Evolutionary conservation across 2,797 vertebrate species (phyloP), one percentile per base, ranked within the genome.

Genomic region (Limnodromus scolopaceus): DNA sequence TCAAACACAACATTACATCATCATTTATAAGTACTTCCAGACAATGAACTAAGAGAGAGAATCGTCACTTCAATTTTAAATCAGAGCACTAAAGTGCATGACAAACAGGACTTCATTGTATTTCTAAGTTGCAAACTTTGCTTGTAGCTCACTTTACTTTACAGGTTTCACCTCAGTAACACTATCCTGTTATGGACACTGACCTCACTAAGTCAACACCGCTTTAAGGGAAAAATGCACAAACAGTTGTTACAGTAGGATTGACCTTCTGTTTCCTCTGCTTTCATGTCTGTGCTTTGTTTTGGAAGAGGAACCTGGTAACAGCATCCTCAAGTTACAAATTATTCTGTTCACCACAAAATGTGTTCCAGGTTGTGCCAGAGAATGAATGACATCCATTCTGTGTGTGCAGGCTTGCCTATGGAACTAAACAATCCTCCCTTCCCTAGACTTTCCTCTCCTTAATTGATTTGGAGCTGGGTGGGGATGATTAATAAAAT

Each of bases 401-500:
- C 74, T 36, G 48, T 68, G 41, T 19, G 48, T 45, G 36, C 34
- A 85, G 43, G 65, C 16, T 36, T 92, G 66, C 36, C 43, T 74
- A 22, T 43, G 66, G 83, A 93, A 69, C 58, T 43, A 86, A 89
- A 69, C 27, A 82, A 30, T 39, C 22, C 14, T 90, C 38, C 53
- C 90, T 75, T 84, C 51, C 36, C 39, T 51, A 39, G 54, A 70
- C 80, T 76, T 80, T 27, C 28, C 23, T 76, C 71, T 85, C 64
- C 34, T 74, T 96, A 95, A 93, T 80, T 65, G 87, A 93, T 95
- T 88, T 85, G 69, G 89, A 89, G 60, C 91, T 95, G 86, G 92
- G 75, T 96, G 94, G 79, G 84, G 84, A 97, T 97, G 96, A 98
- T 97, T 98, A 98, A 98, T 97, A 97, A 98, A 97, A 97, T 96